These are phyloP conservation scores for Plestiodon gilberti DNA, from an alignment of 2,113 vertebrate species.

Conservation along the genomic window DNA sequence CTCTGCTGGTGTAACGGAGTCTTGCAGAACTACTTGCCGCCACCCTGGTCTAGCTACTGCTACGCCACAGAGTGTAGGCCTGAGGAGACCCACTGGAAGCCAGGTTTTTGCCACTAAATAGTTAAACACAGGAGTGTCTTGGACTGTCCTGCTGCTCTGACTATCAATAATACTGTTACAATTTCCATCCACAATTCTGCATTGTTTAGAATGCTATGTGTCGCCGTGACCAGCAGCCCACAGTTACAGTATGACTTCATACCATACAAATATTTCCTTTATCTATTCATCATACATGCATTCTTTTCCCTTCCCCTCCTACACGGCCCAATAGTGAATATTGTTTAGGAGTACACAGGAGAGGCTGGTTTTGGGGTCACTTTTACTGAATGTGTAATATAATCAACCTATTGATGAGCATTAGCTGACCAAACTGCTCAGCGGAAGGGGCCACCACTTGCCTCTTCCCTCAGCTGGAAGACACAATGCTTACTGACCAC, in stretches of 20 bases:
- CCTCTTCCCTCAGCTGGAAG: background rate
- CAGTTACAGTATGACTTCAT: background rate
- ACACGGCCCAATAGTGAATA: background rate
- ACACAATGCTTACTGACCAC: fast-evolving
- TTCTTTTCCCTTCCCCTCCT: background rate
- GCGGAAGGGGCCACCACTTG: conserved; percentile 8
- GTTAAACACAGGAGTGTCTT: background rate
- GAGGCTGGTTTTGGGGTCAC: background rate
- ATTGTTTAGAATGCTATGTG: background rate
- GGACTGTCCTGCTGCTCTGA: background rate
- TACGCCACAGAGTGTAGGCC: no score
- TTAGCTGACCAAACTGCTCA: background rate
- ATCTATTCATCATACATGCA: background rate
- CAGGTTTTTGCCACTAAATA: no score
- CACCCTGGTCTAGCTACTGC: no score
- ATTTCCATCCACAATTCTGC: background rate
- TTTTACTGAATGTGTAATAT: conserved; percentile 19
- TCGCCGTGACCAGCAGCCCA: background rate
- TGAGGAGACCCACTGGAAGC: no score
- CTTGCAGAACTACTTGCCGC: no score
- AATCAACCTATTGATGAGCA: background rate
- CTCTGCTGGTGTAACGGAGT: no score
- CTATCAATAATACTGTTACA: background rate
- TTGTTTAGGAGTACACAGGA: background rate
- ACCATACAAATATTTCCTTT: no score